A percentile compares a stretch with the other conserved stretches of the same genome.
Evolutionary conservation across 2,113 vertebrate species (phyloP).

Genomic region (Ceyx margarethae): DNA sequence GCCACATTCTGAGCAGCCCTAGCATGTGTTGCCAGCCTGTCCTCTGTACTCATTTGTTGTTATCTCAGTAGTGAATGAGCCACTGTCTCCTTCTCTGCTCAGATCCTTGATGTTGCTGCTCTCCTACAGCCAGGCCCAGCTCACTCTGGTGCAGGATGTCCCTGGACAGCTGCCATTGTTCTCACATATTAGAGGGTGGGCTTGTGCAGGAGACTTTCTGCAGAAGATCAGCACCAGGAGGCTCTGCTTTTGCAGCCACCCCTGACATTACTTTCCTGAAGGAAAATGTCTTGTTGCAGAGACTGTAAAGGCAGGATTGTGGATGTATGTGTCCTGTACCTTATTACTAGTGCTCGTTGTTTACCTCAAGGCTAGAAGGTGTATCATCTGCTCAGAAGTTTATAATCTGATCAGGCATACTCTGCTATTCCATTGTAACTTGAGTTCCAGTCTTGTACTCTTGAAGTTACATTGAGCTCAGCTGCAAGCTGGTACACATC

Average conservation of each 20-base stretch:
- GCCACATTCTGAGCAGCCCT: fast-evolving
- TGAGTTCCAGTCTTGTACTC: neutral
- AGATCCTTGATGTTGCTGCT: neutral
- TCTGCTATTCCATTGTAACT: neutral
- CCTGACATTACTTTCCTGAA: neutral
- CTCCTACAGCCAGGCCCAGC: neutral
- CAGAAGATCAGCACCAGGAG: neutral
- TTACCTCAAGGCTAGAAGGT: neutral
- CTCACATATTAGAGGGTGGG: neutral
- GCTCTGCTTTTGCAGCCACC: neutral
- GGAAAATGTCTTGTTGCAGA: neutral
- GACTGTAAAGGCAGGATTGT: neutral
- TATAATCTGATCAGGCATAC: neutral
- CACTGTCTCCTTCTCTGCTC: neutral
- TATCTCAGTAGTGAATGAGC: neutral
- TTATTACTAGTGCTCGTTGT: neutral
- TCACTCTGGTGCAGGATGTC: neutral
- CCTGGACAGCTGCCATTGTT: neutral
- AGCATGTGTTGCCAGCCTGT: neutral
- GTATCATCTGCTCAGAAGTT: neutral
- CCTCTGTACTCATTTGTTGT: neutral
- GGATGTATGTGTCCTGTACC: fast-evolving
- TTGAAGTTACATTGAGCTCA: neutral
- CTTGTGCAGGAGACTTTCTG: neutral
- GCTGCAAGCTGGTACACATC: neutral